Base-by-base conservation (phyloP, 1,140 invertebrate genomes). In the Zophobas atratus region DNA sequence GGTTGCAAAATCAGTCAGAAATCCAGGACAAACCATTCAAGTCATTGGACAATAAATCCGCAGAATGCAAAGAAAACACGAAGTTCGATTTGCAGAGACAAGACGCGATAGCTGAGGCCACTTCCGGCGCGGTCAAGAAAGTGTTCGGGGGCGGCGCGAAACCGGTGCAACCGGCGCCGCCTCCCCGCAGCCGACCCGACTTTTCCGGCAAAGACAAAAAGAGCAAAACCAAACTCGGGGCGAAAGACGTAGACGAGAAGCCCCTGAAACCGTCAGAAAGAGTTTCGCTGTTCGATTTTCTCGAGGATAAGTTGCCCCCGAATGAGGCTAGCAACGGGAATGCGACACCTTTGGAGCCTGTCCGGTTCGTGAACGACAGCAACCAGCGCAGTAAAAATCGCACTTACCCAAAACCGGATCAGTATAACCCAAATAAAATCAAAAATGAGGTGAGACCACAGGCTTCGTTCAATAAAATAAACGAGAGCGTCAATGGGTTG, bases 21-120 rank as follows among this genome's bases (percentile, higher is more conserved):
- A 86, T 90, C 46, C 87, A 91, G 78, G 91, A 93, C 78, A 89
- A 89, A 78, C 90, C 92, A 81, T 95, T 95, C 53, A 95, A 94
- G 85, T 93, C 93, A 77, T 84, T 93, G 20, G 85, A 83, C 63
- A 88, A 88, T n/a, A 91, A 91, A 82, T 90, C 92, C 70, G 90
- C 91, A 80, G 85, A 88, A 39, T 83, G 81, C 32, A 89, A 90
- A 57, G 89, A 91, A 79, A 93, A 95, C 86, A 90, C 91, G 20
- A 95, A 97, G 84, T 97, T 97, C 88, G 94, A 96, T 85, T 89
- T 92, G 20, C 94, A 95, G 85, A 89, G 96, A 75, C 93, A 93
- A 81, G 95, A 94, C 80, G 95, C 94, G 0, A 97, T 97, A 85
- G 95, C 95, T 32, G 94, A 96, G 85, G 95, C 94, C 71, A 92